Evolutionary conservation across 1,140 invertebrate species (phyloP).

Genomic region (Drosophila lowei): DNA sequence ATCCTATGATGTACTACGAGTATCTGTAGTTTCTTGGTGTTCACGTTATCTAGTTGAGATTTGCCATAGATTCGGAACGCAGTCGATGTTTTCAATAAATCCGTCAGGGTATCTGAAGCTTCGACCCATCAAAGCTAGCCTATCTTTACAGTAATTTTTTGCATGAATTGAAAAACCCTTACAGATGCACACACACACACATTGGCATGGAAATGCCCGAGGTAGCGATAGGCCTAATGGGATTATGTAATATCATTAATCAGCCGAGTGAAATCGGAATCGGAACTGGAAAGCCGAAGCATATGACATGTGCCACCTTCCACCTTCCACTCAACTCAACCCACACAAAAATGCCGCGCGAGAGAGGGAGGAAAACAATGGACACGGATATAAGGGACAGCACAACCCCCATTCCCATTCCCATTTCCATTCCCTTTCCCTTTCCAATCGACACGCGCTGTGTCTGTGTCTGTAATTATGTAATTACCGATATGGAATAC

Average conservation of each 20-base stretch:
- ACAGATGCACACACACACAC: no score
- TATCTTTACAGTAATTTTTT: slow-evolving; percentile 3
- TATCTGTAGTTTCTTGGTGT: no score
- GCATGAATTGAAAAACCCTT: no score
- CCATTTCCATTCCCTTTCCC: slow-evolving; percentile 4
- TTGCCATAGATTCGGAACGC: no score
- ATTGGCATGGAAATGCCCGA: slow-evolving; percentile 1
- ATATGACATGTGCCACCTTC: slow-evolving; percentile 61
- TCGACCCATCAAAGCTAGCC: no score
- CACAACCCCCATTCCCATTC: slow-evolving; percentile 28
- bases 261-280: slow-evolving; percentile 63
- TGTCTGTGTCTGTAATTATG: slow-evolving; percentile 63
- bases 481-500: slow-evolving; percentile 54
- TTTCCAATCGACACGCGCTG: slow-evolving; percentile 57
- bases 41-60: no score
- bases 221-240: slow-evolving; percentile 49
- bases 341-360: neutral
- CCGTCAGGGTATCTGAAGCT: no score
- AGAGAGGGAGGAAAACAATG: neutral
- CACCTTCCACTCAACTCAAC: slow-evolving; percentile 6
- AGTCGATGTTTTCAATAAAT: no score
- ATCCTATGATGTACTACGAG: no score
- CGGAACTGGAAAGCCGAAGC: slow-evolving; percentile 11
- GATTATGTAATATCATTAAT: slow-evolving; percentile 79
- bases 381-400: slow-evolving; percentile 25